A percentile compares a stretch with the other conserved stretches of the same genome.
Conservation (phyloP, 2,888 invertebrate genomes). For the Cephus rjabovi region DNA sequence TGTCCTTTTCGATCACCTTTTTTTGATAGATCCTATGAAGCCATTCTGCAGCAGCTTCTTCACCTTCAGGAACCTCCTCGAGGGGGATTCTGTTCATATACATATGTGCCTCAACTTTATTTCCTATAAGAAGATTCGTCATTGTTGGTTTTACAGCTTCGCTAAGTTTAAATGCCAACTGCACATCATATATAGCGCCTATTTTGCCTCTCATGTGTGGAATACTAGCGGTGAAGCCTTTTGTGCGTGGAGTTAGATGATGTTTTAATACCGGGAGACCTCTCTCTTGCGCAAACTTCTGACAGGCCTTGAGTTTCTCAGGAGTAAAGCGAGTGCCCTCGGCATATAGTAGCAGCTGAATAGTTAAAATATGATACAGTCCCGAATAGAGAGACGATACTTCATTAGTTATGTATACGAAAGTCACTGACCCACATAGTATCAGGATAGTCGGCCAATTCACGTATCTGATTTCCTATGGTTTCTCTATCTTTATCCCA, state of each 20-base stretch:
- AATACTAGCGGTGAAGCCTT: conserved; percentile 90
- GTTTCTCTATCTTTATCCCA: conserved; percentile 91
- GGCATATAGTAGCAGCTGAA: conserved; percentile 86
- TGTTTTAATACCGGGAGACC: conserved; percentile 88
- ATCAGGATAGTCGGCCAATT: conserved; percentile 89
- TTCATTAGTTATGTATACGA: background rate
- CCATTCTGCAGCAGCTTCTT: conserved; percentile 83
- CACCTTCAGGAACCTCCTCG: conserved; percentile 81
- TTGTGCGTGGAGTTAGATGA: conserved; percentile 94
- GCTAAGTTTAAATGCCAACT: conserved; percentile 77
- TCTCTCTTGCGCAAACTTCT: conserved; percentile 88
- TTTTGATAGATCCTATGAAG: conserved; percentile 83
- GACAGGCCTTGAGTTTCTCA: conserved; percentile 87
- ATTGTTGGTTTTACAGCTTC: conserved; percentile 82
- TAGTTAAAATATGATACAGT: conserved; percentile 43
- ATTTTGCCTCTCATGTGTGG: conserved; percentile 84
- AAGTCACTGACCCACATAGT: conserved; percentile 81
- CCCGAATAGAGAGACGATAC: background rate
- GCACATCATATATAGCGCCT: conserved; percentile 86
- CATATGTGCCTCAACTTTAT: conserved; percentile 79
- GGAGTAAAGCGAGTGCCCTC: conserved; percentile 94
- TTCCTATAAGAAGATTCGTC: conserved; percentile 80
- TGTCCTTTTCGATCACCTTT: conserved; percentile 72
- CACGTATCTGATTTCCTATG: conserved; percentile 82
- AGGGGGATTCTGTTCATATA: conserved; percentile 85